Conservation (phyloP, 2,113 vertebrate species). For the Copsychus sechellarum region DNA sequence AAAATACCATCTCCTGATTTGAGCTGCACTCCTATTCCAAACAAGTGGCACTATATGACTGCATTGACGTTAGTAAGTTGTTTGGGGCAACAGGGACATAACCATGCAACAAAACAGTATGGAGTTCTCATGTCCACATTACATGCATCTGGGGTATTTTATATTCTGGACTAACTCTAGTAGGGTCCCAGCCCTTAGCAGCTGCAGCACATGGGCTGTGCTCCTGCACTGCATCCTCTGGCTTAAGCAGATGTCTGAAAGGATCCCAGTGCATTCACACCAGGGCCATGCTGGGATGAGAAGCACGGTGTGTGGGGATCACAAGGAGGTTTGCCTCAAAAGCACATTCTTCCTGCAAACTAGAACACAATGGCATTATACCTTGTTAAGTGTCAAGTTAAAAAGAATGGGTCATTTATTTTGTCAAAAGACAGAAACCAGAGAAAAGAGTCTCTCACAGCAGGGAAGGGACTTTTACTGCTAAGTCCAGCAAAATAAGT, state of each 20-base stretch:
- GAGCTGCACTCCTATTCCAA: not conserved
- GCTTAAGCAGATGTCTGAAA: not conserved
- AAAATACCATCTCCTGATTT: not conserved
- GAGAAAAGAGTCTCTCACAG: not conserved
- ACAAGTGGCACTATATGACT: not conserved
- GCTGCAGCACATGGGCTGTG: not conserved
- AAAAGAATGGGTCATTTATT: not conserved
- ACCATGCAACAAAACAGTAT: not conserved
- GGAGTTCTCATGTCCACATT: not conserved
- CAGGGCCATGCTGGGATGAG: not conserved
- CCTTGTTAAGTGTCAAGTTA: rapidly evolving
- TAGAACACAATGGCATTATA: not conserved
- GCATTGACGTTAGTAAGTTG: not conserved
- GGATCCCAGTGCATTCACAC: not conserved
- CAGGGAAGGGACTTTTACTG: not conserved
- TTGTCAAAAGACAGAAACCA: not conserved
- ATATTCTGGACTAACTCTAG: not conserved
- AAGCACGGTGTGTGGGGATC: rapidly evolving
- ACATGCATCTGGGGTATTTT: not conserved
- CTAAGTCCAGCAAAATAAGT: not conserved
- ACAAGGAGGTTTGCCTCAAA: not conserved
- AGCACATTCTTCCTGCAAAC: not conserved
- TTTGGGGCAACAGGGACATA: not conserved
- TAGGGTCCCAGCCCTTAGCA: not conserved
- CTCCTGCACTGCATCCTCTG: not conserved